Evolutionary conservation across 2,797 vertebrate genomes (phyloP), one percentile per base, ranked within the genome.

Genomic region (Notolepis coatsorum): DNA sequence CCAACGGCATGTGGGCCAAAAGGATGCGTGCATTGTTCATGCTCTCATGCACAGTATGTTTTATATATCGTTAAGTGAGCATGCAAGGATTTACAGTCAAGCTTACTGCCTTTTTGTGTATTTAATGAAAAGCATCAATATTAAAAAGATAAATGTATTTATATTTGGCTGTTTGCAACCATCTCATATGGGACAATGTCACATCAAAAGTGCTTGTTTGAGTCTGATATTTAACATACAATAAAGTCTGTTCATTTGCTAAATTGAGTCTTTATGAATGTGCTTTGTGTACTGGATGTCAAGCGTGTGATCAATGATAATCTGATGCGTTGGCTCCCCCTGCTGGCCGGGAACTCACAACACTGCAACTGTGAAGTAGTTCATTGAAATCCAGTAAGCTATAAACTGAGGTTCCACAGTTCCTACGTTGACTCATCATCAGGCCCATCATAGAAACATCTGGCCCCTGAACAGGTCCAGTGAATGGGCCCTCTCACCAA

Each of bases 201-300:
- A 47, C 53, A 59, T 61, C 57, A 20, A n/a, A 69, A 48, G 81
- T 85, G 68, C 72, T 74, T 89, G 78, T 81, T 80, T 53, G 51
- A 80, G 61, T 86, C 71, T 76, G 82, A 77, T 88, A 73, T 87
- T 84, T 71, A 74, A 78, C 77, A 82, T 79, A 74, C 77, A 92
- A 89, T 90, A 91, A 92, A 92, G 51, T 54, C 80, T 73, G 76
- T 84, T 87, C 48, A 71, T 91, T 91, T 82, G 76, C 58, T 87
- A 79, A 80, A 53, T 1, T 21, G 49, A 69, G 57, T 47, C 53
- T 58, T 53, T 70, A 23, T 56, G 35, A 45, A 60, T 47, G 59
- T 75, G 20, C 23, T 53, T 65, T 69, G 28, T 55, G 39, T 60
- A 71, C 38, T 21, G 24, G 27, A 2, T n/a, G 10, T 9, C 5